Evolutionary conservation across 2,888 invertebrate genomes (phyloP).

Genomic region (Thymelicus sylvestris): DNA sequence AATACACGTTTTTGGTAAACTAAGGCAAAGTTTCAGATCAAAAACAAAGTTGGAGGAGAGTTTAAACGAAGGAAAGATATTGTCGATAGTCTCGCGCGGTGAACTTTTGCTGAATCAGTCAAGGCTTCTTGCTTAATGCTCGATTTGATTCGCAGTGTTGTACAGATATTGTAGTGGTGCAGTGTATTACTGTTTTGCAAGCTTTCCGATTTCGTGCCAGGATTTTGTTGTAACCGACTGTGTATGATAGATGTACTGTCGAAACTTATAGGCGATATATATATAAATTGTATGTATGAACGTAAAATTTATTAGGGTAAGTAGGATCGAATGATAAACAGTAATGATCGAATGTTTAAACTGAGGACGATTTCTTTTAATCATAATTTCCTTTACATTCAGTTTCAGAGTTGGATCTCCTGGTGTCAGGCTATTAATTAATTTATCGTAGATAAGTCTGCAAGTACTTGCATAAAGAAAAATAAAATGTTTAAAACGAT

Average conservation of each 20-base stretch:
- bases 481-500: too few relatives aligned
- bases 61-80: neutral
- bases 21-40: too few relatives aligned
- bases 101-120: constrained; percentile 19
- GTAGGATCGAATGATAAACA: too few relatives aligned
- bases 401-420: too few relatives aligned
- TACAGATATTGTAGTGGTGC: neutral
- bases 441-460: too few relatives aligned
- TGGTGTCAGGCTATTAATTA: too few relatives aligned
- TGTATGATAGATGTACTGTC: neutral
- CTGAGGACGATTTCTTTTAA: too few relatives aligned
- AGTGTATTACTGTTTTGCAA: constrained; percentile 7
- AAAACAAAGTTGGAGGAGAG: neutral
- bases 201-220: neutral
- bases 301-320: too few relatives aligned
- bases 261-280: neutral
- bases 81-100: neutral
- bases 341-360: too few relatives aligned
- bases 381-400: too few relatives aligned
- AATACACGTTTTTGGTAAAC: too few relatives aligned
- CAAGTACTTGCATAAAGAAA: too few relatives aligned
- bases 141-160: constrained; percentile 10
- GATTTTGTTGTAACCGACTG: neutral
- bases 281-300: neutral
- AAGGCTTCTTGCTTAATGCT: constrained; percentile 11